Percentiles rank a stretch among this genome's conserved stretches.
Evolutionary conservation across 2,797 vertebrate genomes (phyloP).

Genomic region (Hydrolagus colliei): DNA sequence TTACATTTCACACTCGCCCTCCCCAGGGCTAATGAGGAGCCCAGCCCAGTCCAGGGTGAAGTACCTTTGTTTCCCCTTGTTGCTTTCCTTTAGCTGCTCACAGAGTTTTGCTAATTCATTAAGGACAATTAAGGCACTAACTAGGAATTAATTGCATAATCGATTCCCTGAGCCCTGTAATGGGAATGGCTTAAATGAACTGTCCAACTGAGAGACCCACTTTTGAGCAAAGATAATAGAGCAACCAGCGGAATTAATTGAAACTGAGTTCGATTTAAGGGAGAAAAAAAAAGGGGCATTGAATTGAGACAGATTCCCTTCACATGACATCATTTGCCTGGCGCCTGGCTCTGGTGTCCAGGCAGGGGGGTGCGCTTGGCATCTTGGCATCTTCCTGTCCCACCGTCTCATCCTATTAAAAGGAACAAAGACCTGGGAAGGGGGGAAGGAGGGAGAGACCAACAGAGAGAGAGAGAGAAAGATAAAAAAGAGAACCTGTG

Average conservation of each 20-base stretch:
- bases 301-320: slow-evolving; percentile 49
- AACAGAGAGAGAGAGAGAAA: no score
- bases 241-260: slow-evolving; percentile 79
- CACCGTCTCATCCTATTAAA: slow-evolving; percentile 2
- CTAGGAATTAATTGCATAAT: slow-evolving; percentile 69
- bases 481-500: no score
- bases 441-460: background rate
- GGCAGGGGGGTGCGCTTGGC: background rate
- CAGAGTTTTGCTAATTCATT: slow-evolving; percentile 51
- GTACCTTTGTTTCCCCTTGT: slow-evolving; percentile 31
- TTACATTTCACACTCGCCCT: background rate
- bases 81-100: slow-evolving; percentile 39
- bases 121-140: slow-evolving; percentile 60
- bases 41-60: slow-evolving; percentile 28
- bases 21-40: slow-evolving; percentile 35
- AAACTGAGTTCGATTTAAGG: slow-evolving; percentile 54
- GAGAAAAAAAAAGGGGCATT: slow-evolving; percentile 50
- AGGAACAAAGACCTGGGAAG: slow-evolving; percentile 19
- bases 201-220: slow-evolving; percentile 59
- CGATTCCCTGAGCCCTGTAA: slow-evolving; percentile 62
- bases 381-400: background rate
- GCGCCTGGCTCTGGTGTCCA: slow-evolving; percentile 59
- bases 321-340: slow-evolving; percentile 71
- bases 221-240: slow-evolving; percentile 63
- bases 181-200: slow-evolving; percentile 60